A percentile compares a stretch with the other conserved stretches of the same genome.
These are phyloP conservation scores for Saccopteryx leptura DNA, from an alignment of 2,113 vertebrate species.

Conservation along the genomic window DNA sequence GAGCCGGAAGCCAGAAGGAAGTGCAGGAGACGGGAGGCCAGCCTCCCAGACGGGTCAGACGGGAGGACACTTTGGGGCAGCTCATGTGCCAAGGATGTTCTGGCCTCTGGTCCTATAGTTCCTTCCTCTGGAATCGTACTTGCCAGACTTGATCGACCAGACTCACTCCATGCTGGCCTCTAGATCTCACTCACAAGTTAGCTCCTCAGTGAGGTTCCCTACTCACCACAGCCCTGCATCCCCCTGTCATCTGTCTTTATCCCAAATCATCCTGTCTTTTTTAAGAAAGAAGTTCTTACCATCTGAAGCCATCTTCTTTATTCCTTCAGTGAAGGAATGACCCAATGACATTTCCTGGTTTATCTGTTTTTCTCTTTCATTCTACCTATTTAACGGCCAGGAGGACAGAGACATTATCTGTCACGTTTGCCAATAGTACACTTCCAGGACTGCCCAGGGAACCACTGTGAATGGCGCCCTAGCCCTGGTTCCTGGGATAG, in stretches of 20 bases:
- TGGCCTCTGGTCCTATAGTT: neutral
- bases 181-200: fast-evolving
- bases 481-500: neutral
- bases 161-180: fast-evolving
- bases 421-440: neutral
- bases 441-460: neutral
- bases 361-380: neutral
- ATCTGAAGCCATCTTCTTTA: neutral
- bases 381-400: neutral
- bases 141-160: neutral
- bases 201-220: neutral
- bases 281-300: neutral
- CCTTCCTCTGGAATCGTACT: neutral
- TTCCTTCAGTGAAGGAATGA: neutral
- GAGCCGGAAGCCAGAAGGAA: neutral
- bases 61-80: fast-evolving
- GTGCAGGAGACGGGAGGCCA: neutral
- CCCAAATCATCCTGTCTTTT: neutral
- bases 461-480: fast-evolving
- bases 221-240: no score
- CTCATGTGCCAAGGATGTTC: neutral
- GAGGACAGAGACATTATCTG: neutral
- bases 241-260: neutral
- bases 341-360: no score
- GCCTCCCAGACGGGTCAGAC: neutral